Conservation (phyloP, 2,797 vertebrate genomes). For the Setipinna tenuifilis region DNA sequence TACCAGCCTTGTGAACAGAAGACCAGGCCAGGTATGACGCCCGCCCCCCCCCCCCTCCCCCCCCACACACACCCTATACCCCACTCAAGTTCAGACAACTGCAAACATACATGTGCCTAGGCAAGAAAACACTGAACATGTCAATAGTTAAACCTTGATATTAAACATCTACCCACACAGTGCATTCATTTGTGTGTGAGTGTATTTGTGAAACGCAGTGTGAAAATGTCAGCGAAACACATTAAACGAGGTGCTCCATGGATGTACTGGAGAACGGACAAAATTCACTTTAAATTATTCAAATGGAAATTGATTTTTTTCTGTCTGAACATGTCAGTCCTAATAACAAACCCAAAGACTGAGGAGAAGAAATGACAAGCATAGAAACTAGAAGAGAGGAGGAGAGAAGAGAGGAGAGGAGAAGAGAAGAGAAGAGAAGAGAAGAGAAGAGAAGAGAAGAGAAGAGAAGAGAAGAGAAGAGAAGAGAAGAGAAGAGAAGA, state of each 20-base stretch:
- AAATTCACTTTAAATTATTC: neutral
- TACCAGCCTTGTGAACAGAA: neutral
- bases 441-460: constrained; percentile 13
- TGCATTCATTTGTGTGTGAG: neutral
- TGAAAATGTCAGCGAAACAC: neutral
- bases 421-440: neutral
- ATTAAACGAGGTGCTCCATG: neutral
- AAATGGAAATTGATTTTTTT: neutral
- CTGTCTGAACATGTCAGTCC: neutral
- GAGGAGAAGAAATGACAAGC: neutral
- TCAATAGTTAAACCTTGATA: neutral
- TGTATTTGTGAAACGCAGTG: neutral
- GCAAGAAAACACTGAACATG: neutral
- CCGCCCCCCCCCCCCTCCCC: constrained; percentile 36
- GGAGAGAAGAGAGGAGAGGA: neutral
- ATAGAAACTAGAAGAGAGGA: neutral
- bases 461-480: constrained; percentile 6
- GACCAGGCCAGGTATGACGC: neutral
- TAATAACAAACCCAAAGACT: neutral
- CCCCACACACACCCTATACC: neutral
- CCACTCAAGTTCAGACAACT: neutral
- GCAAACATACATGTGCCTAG: neutral
- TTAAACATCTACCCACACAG: neutral
- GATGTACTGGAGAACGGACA: neutral
- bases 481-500: neutral